phyloP scores from a whole-genome alignment of 92 coral and sea anemone species.

The Zoanthus sociatus region DNA sequence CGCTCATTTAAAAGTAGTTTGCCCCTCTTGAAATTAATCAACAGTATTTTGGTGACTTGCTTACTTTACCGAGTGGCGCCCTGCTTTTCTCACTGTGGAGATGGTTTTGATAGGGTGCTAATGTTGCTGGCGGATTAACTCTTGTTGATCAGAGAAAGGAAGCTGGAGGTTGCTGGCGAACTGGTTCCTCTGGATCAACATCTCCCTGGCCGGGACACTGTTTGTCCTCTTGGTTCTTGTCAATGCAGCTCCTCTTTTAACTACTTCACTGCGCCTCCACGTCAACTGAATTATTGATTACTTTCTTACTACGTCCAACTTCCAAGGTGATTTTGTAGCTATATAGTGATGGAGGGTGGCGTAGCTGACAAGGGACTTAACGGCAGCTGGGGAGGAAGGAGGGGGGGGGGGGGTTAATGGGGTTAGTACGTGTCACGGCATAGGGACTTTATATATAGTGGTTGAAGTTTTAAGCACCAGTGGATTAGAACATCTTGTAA shows the following conservation, averaged over 20 bases:
- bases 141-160: conserved; percentile 19
- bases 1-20: too few relatives aligned
- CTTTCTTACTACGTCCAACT: conserved; percentile 19
- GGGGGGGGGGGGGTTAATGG: background rate
- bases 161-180: conserved; percentile 45
- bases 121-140: conserved; percentile 40
- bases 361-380: conserved; percentile 19
- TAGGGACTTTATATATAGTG: conserved; percentile 30
- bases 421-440: conserved; percentile 40
- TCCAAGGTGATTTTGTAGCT: conserved; percentile 26
- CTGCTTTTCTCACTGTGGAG: conserved; percentile 43
- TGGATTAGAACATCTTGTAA: conserved; percentile 48
- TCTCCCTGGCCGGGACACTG: conserved; percentile 45
- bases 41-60: too few relatives aligned
- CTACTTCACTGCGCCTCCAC: conserved; percentile 32
- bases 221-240: conserved; percentile 16
- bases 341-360: background rate
- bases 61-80: background rate
- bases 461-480: background rate
- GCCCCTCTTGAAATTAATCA: too few relatives aligned
- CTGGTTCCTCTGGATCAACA: conserved; percentile 54
- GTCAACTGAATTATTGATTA: conserved; percentile 40
- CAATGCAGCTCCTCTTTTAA: background rate
- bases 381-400: background rate
- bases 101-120: conserved; percentile 44